Conservation (phyloP, 2,888 invertebrate species). For the Julus scanicus region DNA sequence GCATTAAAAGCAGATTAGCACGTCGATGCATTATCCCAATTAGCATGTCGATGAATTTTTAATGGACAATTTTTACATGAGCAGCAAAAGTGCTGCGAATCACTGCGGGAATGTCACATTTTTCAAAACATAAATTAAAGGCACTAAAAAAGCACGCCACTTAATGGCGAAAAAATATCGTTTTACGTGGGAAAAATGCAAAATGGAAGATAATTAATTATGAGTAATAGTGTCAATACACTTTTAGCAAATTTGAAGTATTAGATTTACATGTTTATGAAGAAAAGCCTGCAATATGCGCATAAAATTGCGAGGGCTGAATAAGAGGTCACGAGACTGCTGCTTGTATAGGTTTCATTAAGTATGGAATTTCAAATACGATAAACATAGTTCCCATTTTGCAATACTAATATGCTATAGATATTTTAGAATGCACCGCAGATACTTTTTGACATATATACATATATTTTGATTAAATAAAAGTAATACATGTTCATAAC, state of each 20-base stretch:
- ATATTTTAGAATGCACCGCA: too few relatives aligned
- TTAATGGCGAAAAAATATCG: not conserved
- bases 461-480: too few relatives aligned
- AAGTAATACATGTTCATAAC: too few relatives aligned
- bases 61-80: not conserved
- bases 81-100: constrained; percentile 14
- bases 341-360: too few relatives aligned
- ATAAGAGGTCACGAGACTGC: too few relatives aligned
- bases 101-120: not conserved
- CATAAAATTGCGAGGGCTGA: too few relatives aligned
- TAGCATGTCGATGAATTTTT: constrained; percentile 41
- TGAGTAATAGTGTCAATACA: not conserved
- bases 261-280: not conserved
- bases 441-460: too few relatives aligned
- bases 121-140: not conserved
- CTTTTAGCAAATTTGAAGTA: constrained; percentile 14
- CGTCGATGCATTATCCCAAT: constrained; percentile 26
- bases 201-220: not conserved
- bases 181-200: constrained; percentile 20
- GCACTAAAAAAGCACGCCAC: not conserved
- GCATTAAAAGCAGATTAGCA: constrained; percentile 41
- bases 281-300: not conserved
- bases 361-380: too few relatives aligned
- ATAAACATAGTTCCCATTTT: too few relatives aligned
- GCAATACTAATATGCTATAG: too few relatives aligned